Percentiles rank a stretch among this genome's conserved stretches.
Conservation (phyloP, 2,797 vertebrate genomes). For the Etheostoma nigrum region DNA sequence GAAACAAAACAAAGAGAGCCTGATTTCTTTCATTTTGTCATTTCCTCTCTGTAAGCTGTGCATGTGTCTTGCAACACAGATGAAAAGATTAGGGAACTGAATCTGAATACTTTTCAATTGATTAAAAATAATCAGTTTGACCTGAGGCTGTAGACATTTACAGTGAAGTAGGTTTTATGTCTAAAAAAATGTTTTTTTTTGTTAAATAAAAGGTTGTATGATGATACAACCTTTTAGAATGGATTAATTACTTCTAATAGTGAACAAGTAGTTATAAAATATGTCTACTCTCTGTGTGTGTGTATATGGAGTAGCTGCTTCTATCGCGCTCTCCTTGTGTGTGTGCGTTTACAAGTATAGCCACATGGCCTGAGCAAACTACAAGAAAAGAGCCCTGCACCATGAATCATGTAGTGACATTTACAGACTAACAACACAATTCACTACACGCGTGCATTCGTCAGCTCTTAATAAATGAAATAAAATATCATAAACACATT, state of each 20-base stretch:
- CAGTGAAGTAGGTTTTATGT: neutral
- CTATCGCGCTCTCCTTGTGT: conserved; percentile 21
- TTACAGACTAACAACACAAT: conserved; percentile 69
- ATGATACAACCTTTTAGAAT: neutral
- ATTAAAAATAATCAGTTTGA: conserved; percentile 13
- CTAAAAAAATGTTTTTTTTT: neutral
- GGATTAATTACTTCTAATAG: neutral
- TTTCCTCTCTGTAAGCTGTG: conserved; percentile 21
- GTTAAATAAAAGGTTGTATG: neutral
- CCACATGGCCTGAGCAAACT: conserved; percentile 50
- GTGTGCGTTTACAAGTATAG: conserved; percentile 43
- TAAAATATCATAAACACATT: conserved; percentile 81
- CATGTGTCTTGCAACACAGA: conserved; percentile 24
- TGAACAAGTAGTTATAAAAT: conserved; percentile 15
- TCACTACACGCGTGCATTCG: conserved; percentile 58
- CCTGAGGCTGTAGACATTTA: neutral
- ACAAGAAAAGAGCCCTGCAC: conserved; percentile 34
- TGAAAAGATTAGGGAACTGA: conserved; percentile 4
- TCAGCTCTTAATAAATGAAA: conserved; percentile 75
- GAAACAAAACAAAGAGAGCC: conserved; percentile 16
- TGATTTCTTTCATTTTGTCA: conserved; percentile 43
- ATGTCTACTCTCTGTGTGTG: neutral
- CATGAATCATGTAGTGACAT: conserved; percentile 69
- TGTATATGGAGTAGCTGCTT: neutral
- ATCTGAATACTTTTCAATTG: neutral